A percentile compares a stretch with the other conserved stretches of the same genome.
Conservation (phyloP, 2,797 vertebrate species). For the Aphelocoma californica region DNA sequence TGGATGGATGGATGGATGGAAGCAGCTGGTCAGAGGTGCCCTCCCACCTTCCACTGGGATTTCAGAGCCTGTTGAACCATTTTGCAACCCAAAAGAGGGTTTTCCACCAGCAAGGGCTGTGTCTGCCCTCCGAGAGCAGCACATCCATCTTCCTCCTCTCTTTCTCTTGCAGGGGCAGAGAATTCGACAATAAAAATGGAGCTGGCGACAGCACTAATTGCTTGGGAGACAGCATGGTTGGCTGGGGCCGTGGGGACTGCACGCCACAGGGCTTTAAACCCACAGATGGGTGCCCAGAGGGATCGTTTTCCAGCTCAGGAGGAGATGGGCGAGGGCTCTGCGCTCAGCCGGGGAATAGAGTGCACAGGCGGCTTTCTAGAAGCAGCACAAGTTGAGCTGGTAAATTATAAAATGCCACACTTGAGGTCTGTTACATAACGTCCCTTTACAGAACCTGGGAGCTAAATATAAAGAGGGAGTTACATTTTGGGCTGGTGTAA, state of each 20-base stretch:
- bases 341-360: not conserved
- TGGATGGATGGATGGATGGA: accelerated
- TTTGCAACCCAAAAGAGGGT: not conserved
- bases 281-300: not conserved
- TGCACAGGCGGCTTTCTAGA: not conserved
- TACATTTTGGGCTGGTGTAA: slow-evolving; percentile 48
- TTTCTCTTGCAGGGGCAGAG: not conserved
- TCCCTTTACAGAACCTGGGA: slow-evolving; percentile 55
- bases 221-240: not conserved
- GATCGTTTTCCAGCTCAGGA: not conserved
- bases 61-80: not conserved
- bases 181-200: not conserved
- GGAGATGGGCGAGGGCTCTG: not conserved
- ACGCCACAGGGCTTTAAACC: not conserved
- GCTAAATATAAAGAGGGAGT: slow-evolving; percentile 70
- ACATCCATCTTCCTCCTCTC: not conserved
- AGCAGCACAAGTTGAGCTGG: slow-evolving; percentile 47
- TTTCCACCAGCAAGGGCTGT: not conserved
- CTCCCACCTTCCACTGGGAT: not conserved
- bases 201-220: not conserved
- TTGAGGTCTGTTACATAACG: slow-evolving; percentile 67
- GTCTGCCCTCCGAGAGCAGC: not conserved
- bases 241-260: not conserved
- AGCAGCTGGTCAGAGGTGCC: not conserved
- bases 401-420: slow-evolving; percentile 58